These are phyloP conservation scores for Leptopilina syphax DNA, from an alignment of 2,888 invertebrate species.

Conservation along the genomic window DNA sequence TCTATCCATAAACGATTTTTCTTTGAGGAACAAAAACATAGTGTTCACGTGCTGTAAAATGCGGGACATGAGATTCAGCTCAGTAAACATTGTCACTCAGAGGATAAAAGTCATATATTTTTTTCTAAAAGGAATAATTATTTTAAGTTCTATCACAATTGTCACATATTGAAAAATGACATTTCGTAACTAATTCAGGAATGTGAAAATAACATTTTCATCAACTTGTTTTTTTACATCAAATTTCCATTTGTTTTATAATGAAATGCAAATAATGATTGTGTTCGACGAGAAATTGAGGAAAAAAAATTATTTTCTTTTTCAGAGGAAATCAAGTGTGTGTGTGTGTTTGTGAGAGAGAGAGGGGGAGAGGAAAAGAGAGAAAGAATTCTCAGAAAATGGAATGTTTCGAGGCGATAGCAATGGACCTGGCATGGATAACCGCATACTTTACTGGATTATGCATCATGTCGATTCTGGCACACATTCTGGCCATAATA, in stretches of 20 bases:
- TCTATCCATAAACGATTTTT: conserved; percentile 5
- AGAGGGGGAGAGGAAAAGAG: background rate
- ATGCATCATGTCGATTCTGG: conserved; percentile 55
- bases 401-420: conserved; percentile 59
- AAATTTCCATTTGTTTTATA: no score
- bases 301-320: background rate
- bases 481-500: conserved; percentile 56
- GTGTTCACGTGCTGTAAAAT: conserved; percentile 6
- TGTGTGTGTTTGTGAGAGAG: background rate
- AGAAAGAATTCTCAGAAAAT: conserved; percentile 36
- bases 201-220: no score
- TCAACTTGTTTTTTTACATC: no score
- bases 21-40: conserved; percentile 1
- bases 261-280: no score
- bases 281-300: no score
- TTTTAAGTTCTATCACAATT: no score
- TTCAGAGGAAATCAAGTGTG: background rate
- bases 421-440: conserved; percentile 59
- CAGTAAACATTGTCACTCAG: conserved; percentile 3
- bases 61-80: conserved; percentile 10
- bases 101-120: background rate
- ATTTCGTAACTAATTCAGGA: no score
- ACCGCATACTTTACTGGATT: conserved; percentile 57
- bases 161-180: no score
- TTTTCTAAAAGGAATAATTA: no score